Conservation (phyloP, 2,888 invertebrate species). For the Drosophila seclusa region DNA sequence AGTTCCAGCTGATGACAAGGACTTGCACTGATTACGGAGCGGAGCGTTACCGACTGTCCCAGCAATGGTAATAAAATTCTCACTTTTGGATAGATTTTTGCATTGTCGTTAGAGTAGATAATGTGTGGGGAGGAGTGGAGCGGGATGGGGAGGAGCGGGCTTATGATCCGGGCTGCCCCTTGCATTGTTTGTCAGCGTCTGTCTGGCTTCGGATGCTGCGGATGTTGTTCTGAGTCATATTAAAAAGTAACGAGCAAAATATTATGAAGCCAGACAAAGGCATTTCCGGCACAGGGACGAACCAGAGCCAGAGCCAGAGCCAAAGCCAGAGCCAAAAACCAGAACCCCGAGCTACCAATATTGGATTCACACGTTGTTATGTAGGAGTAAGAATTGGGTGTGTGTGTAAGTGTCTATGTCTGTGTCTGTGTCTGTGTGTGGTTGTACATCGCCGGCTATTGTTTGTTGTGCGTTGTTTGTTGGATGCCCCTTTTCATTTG, state of each 20-base stretch:
- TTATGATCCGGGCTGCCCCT: constrained; percentile 10
- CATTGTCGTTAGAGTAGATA: constrained; percentile 73
- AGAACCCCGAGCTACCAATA: constrained; percentile 49
- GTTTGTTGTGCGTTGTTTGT: constrained; percentile 34
- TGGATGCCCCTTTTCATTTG: constrained; percentile 50
- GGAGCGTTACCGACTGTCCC: constrained; percentile 26
- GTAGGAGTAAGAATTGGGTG: constrained; percentile 30
- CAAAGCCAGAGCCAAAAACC: constrained; percentile 12
- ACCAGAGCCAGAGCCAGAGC: neutral
- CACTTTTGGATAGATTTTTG: constrained; percentile 74
- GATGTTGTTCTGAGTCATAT: constrained; percentile 78
- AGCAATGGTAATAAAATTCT: constrained; percentile 73
- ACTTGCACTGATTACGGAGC: constrained; percentile 66
- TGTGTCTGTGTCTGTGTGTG: constrained; percentile 1
- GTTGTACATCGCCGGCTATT: constrained; percentile 44
- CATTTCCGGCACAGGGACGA: constrained; percentile 68
- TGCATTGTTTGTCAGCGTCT: constrained; percentile 56
- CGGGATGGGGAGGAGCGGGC: neutral
- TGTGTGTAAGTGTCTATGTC: constrained; percentile 6
- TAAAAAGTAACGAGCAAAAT: constrained; percentile 80
- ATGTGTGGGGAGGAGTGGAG: constrained; percentile 27
- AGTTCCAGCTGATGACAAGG: constrained; percentile 50
- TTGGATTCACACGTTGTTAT: constrained; percentile 74
- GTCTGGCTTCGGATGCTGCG: constrained; percentile 59
- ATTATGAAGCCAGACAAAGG: constrained; percentile 79